Percentiles rank a stretch among this genome's conserved stretches.
Conservation (phyloP, 1,140 invertebrate species). For the Orchesella cincta region DNA sequence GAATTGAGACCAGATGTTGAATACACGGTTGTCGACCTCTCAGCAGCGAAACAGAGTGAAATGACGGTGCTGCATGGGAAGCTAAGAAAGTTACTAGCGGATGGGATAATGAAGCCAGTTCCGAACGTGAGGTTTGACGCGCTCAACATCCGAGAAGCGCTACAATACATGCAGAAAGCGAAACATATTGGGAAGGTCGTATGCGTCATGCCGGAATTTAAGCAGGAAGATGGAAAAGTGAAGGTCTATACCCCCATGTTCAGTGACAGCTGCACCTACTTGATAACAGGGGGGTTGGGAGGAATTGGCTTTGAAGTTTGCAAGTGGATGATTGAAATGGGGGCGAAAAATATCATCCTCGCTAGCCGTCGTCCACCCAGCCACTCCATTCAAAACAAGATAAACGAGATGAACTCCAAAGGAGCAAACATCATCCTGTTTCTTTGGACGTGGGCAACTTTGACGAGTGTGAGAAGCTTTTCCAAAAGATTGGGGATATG, state of each 20-base stretch:
- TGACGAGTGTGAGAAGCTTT: not conserved
- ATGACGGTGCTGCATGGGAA: not conserved
- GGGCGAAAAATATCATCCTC: constrained; percentile 12
- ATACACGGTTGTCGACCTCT: too few relatives aligned
- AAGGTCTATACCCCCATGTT: not conserved
- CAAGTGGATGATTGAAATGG: constrained; percentile 20
- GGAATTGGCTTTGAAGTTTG: constrained; percentile 24
- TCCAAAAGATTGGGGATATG: not conserved
- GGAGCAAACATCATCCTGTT: not conserved
- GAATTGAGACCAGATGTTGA: constrained; percentile 23
- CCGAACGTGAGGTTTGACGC: constrained; percentile 20
- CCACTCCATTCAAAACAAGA: not conserved
- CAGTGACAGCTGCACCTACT: not conserved
- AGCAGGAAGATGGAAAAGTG: not conserved
- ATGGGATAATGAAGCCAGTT: not conserved
- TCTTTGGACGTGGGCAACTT: not conserved
- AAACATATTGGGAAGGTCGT: constrained; percentile 32
- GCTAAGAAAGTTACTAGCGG: not conserved
- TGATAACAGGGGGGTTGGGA: constrained; percentile 30
- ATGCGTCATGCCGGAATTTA: constrained; percentile 5
- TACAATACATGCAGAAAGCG: not conserved
- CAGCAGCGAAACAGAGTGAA: too few relatives aligned
- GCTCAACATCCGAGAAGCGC: not conserved
- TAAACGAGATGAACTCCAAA: not conserved
- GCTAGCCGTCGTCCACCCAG: not conserved